Base-by-base conservation (phyloP, 2,888 invertebrate genomes). In the Blastobasis adustella region DNA sequence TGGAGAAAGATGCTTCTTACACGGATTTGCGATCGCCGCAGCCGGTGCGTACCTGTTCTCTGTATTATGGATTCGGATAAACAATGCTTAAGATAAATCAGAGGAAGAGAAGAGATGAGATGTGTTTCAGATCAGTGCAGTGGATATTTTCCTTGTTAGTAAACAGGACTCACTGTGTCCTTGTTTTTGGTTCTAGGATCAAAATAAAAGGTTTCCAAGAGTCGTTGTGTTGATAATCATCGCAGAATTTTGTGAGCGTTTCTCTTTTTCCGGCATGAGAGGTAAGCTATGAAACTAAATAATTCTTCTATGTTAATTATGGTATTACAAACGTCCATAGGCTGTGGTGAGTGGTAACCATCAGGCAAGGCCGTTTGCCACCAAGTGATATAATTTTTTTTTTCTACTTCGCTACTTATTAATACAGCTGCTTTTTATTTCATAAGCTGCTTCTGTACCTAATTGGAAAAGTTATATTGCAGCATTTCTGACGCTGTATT, bases 181-280 rank as follows among this genome's bases (percentile, higher is more conserved):
- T 7, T 42, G 50, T 43, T 47, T 47, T 53, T 60, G 54, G 46
- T 76, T 72, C 50, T 60, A 82, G 82, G 23, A 63, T 57, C 23
- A 71, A 69, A 46, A 69, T 23, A 23, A 76, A 51, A 82, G 82
- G 37, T 94, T 93, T 70, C 98, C 98, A 0, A 93, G 92, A 65
- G 91, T 95, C 10, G 94, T 98, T 1, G 93, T 95, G 70, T 95
- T 98, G 79, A 98, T 98, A 67, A 91, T 98, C 62, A 91, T 94
- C 65, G 96, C 97, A 82, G 98, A 98, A 78, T 98, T 98, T 80
- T 98, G 98, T 79, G 98, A 98, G 82, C 90, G 98, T 57, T 98
- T 98, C 83, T 95, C 95, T 52, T 98, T 92, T 81, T 98, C 98
- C 89, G 98, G 98, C 70, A 94, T 97, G 94, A 91, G 94, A 91